Percentiles rank a stretch among this genome's conserved stretches.
Evolutionary conservation across 2,888 invertebrate species (phyloP).

Genomic region (Agrypnus murinus): DNA sequence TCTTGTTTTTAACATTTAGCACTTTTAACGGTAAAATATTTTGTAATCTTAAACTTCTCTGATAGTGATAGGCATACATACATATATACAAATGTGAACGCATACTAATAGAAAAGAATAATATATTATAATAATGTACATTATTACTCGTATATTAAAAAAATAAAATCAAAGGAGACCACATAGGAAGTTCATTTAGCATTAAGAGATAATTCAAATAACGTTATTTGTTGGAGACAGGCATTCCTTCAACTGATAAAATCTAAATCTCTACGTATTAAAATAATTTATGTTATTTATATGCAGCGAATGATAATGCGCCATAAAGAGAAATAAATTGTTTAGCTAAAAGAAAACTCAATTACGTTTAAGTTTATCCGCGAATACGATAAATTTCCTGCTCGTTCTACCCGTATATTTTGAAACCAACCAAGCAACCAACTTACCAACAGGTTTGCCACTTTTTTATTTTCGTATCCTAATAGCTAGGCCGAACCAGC

Average conservation of each 20-base stretch:
- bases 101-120: too few species aligned
- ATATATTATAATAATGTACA: background rate
- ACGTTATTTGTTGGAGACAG: conserved; percentile 24
- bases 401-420: background rate
- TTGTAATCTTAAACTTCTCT: background rate
- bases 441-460: background rate
- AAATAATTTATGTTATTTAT: conserved; percentile 34
- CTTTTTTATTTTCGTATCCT: background rate
- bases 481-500: too few species aligned
- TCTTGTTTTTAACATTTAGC: conserved; percentile 1
- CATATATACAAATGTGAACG: too few species aligned
- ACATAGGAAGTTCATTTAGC: conserved; percentile 29
- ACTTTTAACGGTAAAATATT: conserved; percentile 10
- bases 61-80: background rate
- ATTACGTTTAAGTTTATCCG: conserved; percentile 25
- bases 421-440: too few species aligned
- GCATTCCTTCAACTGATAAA: conserved; percentile 28
- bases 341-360: conserved; percentile 33
- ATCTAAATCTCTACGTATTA: conserved; percentile 38
- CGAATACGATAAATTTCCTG: conserved; percentile 8
- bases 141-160: background rate
- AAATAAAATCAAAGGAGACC: conserved; percentile 21
- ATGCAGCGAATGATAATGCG: conserved; percentile 30
- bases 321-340: conserved; percentile 18
- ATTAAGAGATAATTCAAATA: conserved; percentile 31